A percentile compares a stretch with the other conserved stretches of the same genome.
Conservation (phyloP, 2,888 invertebrate species). For the Caenorhabditis drosophilae region DNA sequence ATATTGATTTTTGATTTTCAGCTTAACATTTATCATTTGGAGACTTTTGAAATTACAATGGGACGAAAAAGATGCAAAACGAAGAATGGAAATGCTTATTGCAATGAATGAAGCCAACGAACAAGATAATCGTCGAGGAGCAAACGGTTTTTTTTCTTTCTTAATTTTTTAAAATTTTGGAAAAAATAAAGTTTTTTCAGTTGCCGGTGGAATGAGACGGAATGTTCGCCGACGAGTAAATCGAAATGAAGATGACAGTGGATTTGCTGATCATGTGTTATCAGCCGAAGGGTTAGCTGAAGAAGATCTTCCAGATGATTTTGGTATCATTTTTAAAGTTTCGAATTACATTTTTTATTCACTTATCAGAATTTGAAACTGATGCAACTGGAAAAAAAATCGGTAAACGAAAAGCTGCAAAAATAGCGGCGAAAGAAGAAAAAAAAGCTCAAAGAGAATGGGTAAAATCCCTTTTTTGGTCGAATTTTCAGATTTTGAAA, state of each 20-base stretch:
- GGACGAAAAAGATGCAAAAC: slow-evolving; percentile 46
- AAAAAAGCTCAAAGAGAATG: slow-evolving; percentile 61
- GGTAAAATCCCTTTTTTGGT: too few relatives aligned
- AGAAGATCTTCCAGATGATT: slow-evolving; percentile 19
- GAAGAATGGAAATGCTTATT: slow-evolving; percentile 41
- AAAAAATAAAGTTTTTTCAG: slow-evolving; percentile 17
- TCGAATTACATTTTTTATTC: too few relatives aligned
- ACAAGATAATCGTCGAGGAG: slow-evolving; percentile 31
- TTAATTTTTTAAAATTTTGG: background rate
- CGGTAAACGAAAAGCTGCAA: slow-evolving; percentile 68
- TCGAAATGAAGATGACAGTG: slow-evolving; percentile 44
- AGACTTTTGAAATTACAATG: slow-evolving; percentile 46
- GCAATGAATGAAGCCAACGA: slow-evolving; percentile 51
- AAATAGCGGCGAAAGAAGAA: slow-evolving; percentile 67
- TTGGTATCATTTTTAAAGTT: slow-evolving; percentile 1
- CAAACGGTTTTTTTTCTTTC: slow-evolving; percentile 29
- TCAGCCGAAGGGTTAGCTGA: slow-evolving; percentile 16
- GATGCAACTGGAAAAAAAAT: slow-evolving; percentile 51
- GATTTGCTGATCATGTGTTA: slow-evolving; percentile 47
- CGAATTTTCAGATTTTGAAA: too few relatives aligned
- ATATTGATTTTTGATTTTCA: slow-evolving; percentile 14
- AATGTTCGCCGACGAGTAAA: slow-evolving; percentile 45
- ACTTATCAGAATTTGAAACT: slow-evolving; percentile 22
- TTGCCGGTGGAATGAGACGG: slow-evolving; percentile 53
- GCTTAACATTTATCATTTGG: slow-evolving; percentile 42